Conservation (phyloP, 2,888 invertebrate species). For the Geotrupes spiniger region DNA sequence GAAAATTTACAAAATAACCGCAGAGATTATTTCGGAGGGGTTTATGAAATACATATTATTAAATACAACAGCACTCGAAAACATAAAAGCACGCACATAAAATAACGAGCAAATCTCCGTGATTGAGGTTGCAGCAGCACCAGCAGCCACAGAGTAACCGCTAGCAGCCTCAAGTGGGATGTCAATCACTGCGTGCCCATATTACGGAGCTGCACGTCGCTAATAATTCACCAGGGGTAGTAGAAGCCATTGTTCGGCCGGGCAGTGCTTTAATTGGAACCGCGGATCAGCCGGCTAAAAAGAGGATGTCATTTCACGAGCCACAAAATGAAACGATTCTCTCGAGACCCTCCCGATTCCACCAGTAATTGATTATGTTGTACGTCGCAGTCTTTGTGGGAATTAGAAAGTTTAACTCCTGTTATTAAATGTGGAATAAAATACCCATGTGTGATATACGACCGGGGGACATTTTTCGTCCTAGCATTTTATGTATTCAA, state of each 20-base stretch:
- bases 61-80: conserved; percentile 21
- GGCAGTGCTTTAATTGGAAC: conserved; percentile 49
- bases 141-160: conserved; percentile 30
- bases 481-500: too few species aligned
- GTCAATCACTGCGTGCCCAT: conserved; percentile 35
- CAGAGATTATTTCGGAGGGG: conserved; percentile 3
- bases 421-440: conserved; percentile 16
- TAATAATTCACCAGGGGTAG: conserved; percentile 40
- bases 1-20: not conserved
- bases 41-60: conserved; percentile 23
- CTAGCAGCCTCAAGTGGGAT: conserved; percentile 36
- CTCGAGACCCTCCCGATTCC: conserved; percentile 38
- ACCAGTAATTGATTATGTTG: conserved; percentile 24
- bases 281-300: conserved; percentile 49
- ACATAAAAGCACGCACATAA: conserved; percentile 22
- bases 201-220: conserved; percentile 38
- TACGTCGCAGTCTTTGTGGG: conserved; percentile 16
- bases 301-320: conserved; percentile 49
- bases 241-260: conserved; percentile 37
- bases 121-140: conserved; percentile 16
- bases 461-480: too few species aligned
- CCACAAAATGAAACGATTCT: conserved; percentile 46
- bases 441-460: too few species aligned
- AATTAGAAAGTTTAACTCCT: conserved; percentile 24
- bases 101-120: conserved; percentile 22